Conservation (phyloP, 2,113 vertebrate genomes). For the Alectura lathami region DNA sequence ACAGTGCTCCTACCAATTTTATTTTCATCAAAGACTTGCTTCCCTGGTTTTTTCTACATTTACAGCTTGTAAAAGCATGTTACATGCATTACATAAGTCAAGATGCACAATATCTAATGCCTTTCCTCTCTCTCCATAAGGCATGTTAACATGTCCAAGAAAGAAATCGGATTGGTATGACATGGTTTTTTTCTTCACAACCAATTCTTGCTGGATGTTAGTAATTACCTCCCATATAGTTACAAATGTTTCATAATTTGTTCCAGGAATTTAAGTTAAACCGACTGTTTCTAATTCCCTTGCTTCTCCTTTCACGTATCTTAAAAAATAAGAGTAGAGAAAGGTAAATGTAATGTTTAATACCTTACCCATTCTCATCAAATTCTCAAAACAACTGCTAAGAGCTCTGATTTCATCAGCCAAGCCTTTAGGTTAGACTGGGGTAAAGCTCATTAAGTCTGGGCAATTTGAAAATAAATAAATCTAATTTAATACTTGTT, state of each 20-base stretch:
- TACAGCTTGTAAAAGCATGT: neutral
- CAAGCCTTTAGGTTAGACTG: neutral
- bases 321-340: neutral
- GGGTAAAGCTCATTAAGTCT: neutral
- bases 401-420: neutral
- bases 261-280: slow-evolving; percentile 5
- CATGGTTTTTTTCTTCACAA: neutral
- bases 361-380: neutral
- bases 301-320: neutral
- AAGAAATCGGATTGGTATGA: neutral
- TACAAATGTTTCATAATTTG: neutral
- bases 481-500: neutral
- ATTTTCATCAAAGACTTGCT: neutral
- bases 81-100: fast-evolving
- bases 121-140: neutral
- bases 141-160: neutral
- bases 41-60: neutral
- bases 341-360: neutral
- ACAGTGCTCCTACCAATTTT: neutral
- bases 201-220: neutral
- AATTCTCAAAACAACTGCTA: neutral
- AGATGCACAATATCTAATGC: neutral
- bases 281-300: neutral
- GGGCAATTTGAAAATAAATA: neutral
- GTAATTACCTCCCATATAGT: neutral